Evolutionary conservation across 2,888 invertebrate genomes (phyloP), one percentile per base, ranked within the genome.

Genomic region (Aphodius granarius): DNA sequence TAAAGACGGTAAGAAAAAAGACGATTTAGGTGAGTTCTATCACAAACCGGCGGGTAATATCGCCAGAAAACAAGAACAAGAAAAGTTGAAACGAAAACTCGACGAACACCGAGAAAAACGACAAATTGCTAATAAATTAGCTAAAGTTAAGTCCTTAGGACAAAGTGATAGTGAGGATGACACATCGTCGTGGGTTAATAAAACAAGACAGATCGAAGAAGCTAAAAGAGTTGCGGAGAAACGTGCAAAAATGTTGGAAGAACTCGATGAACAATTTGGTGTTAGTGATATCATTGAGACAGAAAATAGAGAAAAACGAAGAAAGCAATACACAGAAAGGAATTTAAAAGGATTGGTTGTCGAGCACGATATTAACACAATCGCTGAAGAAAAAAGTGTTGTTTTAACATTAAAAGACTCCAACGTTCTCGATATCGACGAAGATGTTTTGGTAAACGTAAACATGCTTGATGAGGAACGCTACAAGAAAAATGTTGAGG

Each of bases 241-340:
- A 87, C 89, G 95, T 86, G 98, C 97, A 19, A 97, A 96, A 86
- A 91, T 95, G 89, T 87, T 99, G 83, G 97, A 98, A 87, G 97
- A 98, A 87, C 91, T 99, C 90, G 99, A 99, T 88, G 94, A 92
- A 80, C 97, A 95, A 86, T 98, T 98, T 90, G 98, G 97, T 23
- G 93, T 97, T 77, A 91, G 92, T 15, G 94, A 93, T 81, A 88
- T 97, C 71, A 91, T 98, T n/a, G 94, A 94, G 79, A 92, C 94
- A 80, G 95, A 95, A 82, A 91, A 91, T 79, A 88, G 88, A 72
- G 89, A 88, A 77, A 90, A 91, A 72, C 89, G 91, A 21, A 87
- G 85, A 23, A 86, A 87, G 71, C 90, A 92, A 4, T 97, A 97
- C 86, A 88, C 91, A 0, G 90, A 92, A 71, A 90, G 89, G 82